Base-by-base conservation (phyloP, 2,888 invertebrate genomes). In the Sphaeridia pumilis region DNA sequence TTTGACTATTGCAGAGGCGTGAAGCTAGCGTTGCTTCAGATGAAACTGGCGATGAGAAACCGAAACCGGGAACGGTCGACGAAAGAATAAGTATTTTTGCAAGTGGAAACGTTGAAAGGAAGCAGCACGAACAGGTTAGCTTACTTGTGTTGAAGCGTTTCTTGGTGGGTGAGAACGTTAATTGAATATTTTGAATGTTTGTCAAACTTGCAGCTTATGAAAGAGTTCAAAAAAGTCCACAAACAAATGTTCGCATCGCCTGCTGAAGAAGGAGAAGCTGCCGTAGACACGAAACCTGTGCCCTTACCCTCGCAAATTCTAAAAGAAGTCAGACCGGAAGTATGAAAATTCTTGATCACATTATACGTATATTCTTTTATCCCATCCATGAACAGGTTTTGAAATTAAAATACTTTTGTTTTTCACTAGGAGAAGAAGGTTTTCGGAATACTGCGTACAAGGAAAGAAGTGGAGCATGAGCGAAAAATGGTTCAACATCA, bases 171-270 rank as follows among this genome's bases (percentile, higher is more conserved):
- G 7, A 17, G 2, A 43, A 43, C 10, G 2, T n/a, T 12, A n/a
- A 43, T 43, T 22, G 24, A 5, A 43, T 5, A 14, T 43, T 7
- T 43, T 38, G 22, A n/a, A 27, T 20, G 26, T 24, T 17, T 26
- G 28, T 41, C 17, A 17, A 26, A 26, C 5, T 53, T 58, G 20
- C 60, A 68, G 67, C 71, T 89, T 58, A 89, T 89, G 84, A 83
- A 88, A 70, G 89, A 89, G 72, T 89, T 89, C 70, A 87, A 85
- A 70, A 82, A 82, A 67, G 87, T 87, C 4, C 88, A 89, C 71
- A 78, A 81, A 66, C 85, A 83, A 74, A 89, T 89, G 88, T 89
- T 89, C 69, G 64, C 69, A 5, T 60, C 61, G 25, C 56, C 58
- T 20, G 42, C 57, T 4, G 58, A 57, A 20, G 56, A 49, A 21